phyloP scores from a whole-genome alignment of 2,797 vertebrate genomes.

The Antrozous pallidus region DNA sequence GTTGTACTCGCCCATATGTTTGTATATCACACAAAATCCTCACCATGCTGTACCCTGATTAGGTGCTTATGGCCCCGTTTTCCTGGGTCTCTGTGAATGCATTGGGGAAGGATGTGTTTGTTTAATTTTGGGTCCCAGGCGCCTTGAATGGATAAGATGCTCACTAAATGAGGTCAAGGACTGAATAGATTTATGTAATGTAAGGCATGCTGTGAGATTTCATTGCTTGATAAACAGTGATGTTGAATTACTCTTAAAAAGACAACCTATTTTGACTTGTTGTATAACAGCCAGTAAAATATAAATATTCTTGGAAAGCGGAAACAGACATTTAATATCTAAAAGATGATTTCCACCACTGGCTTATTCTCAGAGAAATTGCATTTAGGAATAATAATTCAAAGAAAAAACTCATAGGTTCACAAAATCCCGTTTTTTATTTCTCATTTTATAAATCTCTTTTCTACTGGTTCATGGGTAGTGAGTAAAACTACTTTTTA shows the following conservation, averaged over 20 bases:
- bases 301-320: conserved; percentile 3
- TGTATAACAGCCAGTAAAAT: background rate
- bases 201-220: background rate
- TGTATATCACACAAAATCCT: background rate
- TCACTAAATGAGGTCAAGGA: background rate
- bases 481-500: background rate
- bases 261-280: background rate
- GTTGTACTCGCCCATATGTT: background rate
- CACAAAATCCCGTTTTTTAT: background rate
- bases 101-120: background rate
- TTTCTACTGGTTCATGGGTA: background rate
- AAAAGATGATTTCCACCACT: conserved; percentile 18
- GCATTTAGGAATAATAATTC: background rate
- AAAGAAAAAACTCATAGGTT: background rate
- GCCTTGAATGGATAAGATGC: background rate
- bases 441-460: background rate
- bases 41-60: background rate
- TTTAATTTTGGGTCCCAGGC: background rate
- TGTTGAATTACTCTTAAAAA: background rate
- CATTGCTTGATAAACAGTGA: background rate
- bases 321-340: background rate
- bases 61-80: background rate
- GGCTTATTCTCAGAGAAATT: background rate
- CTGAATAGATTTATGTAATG: background rate
- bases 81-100: background rate